Conservation (phyloP, 2,797 vertebrate species). For the Micropoecilia bifurca region DNA sequence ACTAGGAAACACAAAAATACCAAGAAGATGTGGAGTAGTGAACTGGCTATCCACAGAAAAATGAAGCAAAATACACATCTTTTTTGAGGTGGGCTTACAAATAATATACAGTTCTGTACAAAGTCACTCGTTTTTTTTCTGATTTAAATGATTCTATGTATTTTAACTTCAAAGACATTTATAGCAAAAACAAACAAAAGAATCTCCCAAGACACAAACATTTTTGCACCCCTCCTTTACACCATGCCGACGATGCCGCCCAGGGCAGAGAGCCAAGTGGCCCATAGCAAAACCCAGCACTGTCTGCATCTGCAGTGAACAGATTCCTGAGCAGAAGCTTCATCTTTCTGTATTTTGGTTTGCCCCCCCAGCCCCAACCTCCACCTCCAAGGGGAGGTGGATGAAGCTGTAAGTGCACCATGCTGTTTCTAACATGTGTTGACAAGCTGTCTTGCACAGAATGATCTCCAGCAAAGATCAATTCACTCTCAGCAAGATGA, state of each 20-base stretch:
- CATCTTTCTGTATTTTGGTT: conserved; percentile 25
- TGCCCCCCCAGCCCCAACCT: no score
- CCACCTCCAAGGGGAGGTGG: not conserved
- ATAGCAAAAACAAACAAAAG: not conserved
- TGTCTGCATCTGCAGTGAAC: conserved; percentile 5
- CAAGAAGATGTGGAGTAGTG: not conserved
- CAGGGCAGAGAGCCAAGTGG: not conserved
- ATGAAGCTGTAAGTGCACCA: not conserved
- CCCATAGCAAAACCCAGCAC: not conserved
- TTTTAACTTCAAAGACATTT: not conserved
- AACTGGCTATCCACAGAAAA: not conserved
- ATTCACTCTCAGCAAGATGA: conserved; percentile 33
- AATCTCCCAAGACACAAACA: not conserved
- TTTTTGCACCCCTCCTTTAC: not conserved
- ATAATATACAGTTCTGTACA: not conserved
- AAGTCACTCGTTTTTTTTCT: not conserved
- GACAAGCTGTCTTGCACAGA: conserved; percentile 13
- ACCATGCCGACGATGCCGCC: not conserved
- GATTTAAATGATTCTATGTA: not conserved
- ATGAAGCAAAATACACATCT: not conserved
- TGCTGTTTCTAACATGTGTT: conserved; percentile 25
- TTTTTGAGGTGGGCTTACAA: not conserved
- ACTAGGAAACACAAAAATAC: not conserved
- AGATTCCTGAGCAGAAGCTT: conserved; percentile 11
- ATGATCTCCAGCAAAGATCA: conserved; percentile 33